These are phyloP conservation scores for Brachionus asplanchnoidis DNA, from an alignment of 1,140 invertebrate species.

Conservation along the genomic window DNA sequence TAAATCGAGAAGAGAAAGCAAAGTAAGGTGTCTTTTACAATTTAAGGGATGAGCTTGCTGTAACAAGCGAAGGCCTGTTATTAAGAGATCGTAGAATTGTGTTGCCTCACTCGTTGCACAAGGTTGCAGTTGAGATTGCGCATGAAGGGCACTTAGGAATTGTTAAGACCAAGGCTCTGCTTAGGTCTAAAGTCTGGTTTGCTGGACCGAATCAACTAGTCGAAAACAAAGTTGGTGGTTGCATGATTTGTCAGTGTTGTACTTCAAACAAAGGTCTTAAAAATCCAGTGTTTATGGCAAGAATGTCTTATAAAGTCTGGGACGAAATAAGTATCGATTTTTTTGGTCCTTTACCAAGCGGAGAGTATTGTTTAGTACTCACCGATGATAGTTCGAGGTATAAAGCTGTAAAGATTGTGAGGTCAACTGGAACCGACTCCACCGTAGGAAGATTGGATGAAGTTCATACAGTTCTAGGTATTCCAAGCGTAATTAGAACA, in stretches of 20 bases:
- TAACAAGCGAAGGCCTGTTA: constrained; percentile 30
- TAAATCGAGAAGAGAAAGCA: not conserved
- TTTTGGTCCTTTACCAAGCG: not conserved
- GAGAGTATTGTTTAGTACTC: not conserved
- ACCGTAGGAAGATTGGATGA: not conserved
- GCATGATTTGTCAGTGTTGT: constrained; percentile 16
- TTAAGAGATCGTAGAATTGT: constrained; percentile 42
- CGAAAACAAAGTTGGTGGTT: constrained; percentile 41
- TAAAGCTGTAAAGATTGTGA: not conserved
- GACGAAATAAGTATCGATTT: not conserved
- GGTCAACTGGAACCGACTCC: not conserved
- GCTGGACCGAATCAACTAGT: constrained; percentile 42
- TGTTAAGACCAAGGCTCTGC: constrained; percentile 44
- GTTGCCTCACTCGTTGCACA: constrained; percentile 42
- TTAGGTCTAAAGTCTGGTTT: constrained; percentile 45
- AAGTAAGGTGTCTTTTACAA: not conserved
- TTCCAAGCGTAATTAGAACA: not conserved
- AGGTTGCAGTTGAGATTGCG: constrained; percentile 42
- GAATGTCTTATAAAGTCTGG: not conserved
- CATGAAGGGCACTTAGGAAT: constrained; percentile 44
- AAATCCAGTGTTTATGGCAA: not conserved
- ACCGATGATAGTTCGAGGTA: not conserved
- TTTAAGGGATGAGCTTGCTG: not conserved
- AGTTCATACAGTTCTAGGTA: not conserved
- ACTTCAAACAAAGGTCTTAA: not conserved